Evolutionary conservation across 2,797 vertebrate genomes (phyloP), one percentile per base, ranked within the genome.

Genomic region (Paratrypauchen microcephalus): DNA sequence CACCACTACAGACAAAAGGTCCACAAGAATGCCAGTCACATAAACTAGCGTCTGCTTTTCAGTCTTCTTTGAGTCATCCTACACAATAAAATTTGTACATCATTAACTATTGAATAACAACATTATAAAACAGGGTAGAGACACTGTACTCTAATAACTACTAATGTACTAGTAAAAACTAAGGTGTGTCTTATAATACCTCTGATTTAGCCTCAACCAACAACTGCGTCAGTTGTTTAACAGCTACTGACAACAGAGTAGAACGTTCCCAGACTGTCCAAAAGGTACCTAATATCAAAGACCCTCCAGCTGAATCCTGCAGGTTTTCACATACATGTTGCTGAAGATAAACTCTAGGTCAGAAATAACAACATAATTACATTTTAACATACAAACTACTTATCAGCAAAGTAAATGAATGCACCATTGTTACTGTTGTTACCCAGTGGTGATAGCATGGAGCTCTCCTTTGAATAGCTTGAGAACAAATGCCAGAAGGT

Each of bases 381-480:
- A 21, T 58, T 8, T 18, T 7, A 58, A 30, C 56, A 58, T 30
- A n/a, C 2, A 23, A 57, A 26, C 7, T 23, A n/a, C 3, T 12
- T 52, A n/a, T 21, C 50, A 2, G 21, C 9, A 36, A 18, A 39
- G 41, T 45, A 39, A 24, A 48, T 64, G 45, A 24, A 45, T 28
- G 36, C 63, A 5, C 9, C 45, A 9, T 45, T 41, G 56, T 62
- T 4, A 6, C 52, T 55, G 59, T 18, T 19, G 21, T 80, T 89
- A 92, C 91, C 87, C 28, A 1, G 66, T 19, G 41, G 69, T 83
- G 75, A 87, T 0, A 39, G 83, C 82, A 60, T 91, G 89, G 7
- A 97, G 92, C 90, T 99, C 97, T 55, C 92, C 94, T 86, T 95
- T 94, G 81, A 97, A 89, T 71, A 99, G 84, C 83, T 93, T 94